These are phyloP conservation scores for Lanius ludovicianus DNA, from an alignment of 2,113 vertebrate species.

Conservation along the genomic window DNA sequence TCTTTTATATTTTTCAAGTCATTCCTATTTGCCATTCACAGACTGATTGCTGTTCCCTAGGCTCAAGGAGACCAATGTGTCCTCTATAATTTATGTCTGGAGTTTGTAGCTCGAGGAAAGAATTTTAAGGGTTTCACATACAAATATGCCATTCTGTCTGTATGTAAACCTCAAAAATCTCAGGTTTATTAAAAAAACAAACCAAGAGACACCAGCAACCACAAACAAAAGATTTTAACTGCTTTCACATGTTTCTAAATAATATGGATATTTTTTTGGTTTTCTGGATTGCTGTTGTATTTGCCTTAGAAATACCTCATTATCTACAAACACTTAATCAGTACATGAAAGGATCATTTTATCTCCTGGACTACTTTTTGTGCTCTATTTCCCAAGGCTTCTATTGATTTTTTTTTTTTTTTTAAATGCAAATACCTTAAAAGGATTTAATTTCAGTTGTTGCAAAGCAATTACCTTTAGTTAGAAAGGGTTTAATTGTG, in stretches of 20 bases:
- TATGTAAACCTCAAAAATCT: not conserved
- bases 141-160: not conserved
- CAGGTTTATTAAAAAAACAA: not conserved
- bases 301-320: not conserved
- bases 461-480: constrained; percentile 12
- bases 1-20: not conserved
- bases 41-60: not conserved
- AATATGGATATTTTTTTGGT: not conserved
- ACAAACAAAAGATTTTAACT: not conserved
- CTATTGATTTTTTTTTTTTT: not conserved
- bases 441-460: not conserved
- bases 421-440: not conserved
- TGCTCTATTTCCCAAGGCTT: not conserved
- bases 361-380: not conserved
- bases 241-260: not conserved
- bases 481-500: not conserved
- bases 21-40: not conserved
- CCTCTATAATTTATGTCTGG: not conserved
- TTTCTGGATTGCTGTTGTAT: not conserved
- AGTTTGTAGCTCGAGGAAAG: not conserved
- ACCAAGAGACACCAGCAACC: not conserved
- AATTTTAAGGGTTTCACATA: not conserved
- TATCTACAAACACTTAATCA: not conserved
- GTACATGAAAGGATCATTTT: constrained; percentile 35
- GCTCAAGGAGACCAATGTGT: not conserved